Conservation (phyloP, 2,797 vertebrate species). For the Garrulus glandarius region DNA sequence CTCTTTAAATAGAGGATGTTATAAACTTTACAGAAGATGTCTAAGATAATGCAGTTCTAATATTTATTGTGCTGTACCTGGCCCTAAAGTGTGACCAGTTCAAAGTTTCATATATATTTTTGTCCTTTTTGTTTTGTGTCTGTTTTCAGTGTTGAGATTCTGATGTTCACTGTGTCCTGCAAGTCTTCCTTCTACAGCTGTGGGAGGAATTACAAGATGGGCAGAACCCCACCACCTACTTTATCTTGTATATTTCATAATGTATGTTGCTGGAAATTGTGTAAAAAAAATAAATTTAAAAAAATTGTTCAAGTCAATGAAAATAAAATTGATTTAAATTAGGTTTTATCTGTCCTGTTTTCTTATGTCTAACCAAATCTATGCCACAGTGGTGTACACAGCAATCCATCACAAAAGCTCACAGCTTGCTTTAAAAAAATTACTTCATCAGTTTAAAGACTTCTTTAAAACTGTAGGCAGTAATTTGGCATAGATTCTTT, state of each 20-base stretch:
- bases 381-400: neutral
- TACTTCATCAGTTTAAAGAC: neutral
- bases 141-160: slow-evolving; percentile 75
- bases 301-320: slow-evolving; percentile 69
- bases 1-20: slow-evolving; percentile 71
- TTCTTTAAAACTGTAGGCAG: neutral
- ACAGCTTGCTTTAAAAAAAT: neutral
- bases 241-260: slow-evolving; percentile 73
- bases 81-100: slow-evolving; percentile 70
- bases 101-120: slow-evolving; percentile 70
- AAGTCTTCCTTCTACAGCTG: slow-evolving; percentile 58
- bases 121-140: slow-evolving; percentile 62
- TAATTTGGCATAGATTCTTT: neutral
- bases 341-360: neutral
- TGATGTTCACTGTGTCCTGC: slow-evolving; percentile 62
- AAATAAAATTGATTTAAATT: slow-evolving; percentile 78
- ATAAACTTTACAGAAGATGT: slow-evolving; percentile 69
- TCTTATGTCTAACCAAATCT: neutral
- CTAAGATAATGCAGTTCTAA: slow-evolving; percentile 72
- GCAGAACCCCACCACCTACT: slow-evolving; percentile 51
- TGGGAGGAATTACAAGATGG: slow-evolving; percentile 49
- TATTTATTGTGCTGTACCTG: slow-evolving; percentile 80
- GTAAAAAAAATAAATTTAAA: slow-evolving; percentile 48
- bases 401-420: neutral
- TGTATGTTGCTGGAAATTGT: slow-evolving; percentile 74